Evolutionary conservation across 2,113 vertebrate genomes (phyloP).

Genomic region (Cinclus cinclus): DNA sequence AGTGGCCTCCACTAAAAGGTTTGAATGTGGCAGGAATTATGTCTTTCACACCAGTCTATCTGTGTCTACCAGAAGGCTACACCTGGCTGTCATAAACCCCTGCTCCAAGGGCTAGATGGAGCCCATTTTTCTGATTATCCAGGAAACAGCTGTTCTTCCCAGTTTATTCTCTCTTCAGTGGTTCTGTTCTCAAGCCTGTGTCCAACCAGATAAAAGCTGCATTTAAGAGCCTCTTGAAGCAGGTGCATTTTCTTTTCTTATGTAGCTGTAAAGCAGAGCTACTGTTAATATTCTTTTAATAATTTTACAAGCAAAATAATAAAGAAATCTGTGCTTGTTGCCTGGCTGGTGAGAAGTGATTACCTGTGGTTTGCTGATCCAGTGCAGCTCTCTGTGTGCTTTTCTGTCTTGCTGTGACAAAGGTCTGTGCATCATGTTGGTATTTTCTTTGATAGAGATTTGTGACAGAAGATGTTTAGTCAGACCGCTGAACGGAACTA

Average conservation of each 20-base stretch:
- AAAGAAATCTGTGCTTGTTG: neutral
- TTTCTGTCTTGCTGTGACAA: neutral
- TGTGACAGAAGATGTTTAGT: neutral
- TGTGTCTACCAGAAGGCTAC: conserved; percentile 1
- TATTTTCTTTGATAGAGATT: neutral
- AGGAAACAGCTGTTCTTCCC: neutral
- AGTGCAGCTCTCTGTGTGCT: neutral
- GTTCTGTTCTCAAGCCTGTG: neutral
- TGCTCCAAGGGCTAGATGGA: neutral
- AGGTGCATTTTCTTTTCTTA: neutral
- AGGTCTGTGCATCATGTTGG: neutral
- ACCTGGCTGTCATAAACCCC: conserved; percentile 27
- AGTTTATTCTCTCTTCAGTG: neutral
- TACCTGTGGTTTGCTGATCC: neutral
- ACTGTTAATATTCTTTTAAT: neutral
- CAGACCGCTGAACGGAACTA: neutral
- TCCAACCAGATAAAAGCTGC: neutral
- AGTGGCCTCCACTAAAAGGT: neutral
- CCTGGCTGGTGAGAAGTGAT: neutral
- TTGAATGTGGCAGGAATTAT: conserved; percentile 14
- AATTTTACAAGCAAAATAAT: neutral
- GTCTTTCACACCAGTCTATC: conserved; percentile 5
- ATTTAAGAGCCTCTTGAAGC: neutral
- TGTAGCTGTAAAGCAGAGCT: neutral
- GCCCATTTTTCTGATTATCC: conserved; percentile 12